Base-by-base conservation (phyloP, 2,797 vertebrate species). In the Notolepis coatsorum region DNA sequence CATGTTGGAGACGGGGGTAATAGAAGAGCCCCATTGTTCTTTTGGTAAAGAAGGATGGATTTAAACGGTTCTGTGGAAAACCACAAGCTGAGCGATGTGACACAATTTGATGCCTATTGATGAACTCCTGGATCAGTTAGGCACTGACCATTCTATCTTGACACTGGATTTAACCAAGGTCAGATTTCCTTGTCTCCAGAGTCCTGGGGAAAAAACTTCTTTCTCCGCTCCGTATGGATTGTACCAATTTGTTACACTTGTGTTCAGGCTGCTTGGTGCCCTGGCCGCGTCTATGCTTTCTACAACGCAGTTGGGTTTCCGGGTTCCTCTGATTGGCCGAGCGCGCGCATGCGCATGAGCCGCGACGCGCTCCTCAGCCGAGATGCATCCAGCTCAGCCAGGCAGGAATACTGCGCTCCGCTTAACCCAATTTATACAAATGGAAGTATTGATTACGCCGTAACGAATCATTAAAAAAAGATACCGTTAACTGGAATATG, bases 121-220 rank as follows among this genome's bases (percentile, higher is more conserved):
- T 15, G 3, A 43, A 7, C 9, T 52, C n/a, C 8, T 52, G 2
- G 37, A 51, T n/a, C 9, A 10, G 15, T 52, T 57, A 41, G 39
- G 21, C n/a, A 21, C 3, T 17, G 39, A 33, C 43, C n/a, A 8
- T 23, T 61, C 18, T 46, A 41, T 17, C 35, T 13, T 42, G 7
- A 41, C 65, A 41, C 33, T 55, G 33, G n/a, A 52, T 61, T 55
- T 51, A 31, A 59, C 20, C 37, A 51, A 49, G 3, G 27, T 13
- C 7, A 58, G 46, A 66, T 50, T 39, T 38, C 38, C 28, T 54
- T 54, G 25, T 46, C 12, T 4, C 57, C 25, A 52, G 24, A 61
- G n/a, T 21, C 39, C 7, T 27, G 37, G 13, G 57, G n/a, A 49
- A 37, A 51, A 21, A 39, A 50, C 13, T 10, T 7, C 35, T 23